Base-by-base conservation (phyloP, 92 coral and sea anemone genomes). In the Muricea muricata region DNA sequence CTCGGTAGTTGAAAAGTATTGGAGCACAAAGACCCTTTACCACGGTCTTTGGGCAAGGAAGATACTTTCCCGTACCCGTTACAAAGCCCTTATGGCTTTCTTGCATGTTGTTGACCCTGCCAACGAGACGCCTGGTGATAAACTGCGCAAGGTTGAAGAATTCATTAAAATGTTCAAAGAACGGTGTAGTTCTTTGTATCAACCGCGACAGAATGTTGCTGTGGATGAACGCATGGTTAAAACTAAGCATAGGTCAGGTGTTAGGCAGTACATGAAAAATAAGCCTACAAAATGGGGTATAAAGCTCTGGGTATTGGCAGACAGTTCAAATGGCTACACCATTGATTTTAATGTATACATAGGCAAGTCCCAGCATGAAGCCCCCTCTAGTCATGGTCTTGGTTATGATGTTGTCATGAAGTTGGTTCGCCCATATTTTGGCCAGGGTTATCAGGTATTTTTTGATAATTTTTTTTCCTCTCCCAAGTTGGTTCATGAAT, bases 11-110 rank as follows among this genome's bases (percentile, higher is more conserved):
- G 90, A 89, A 42, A 92, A 78, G 31, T 87, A 92, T 55, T 92
- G 92, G 92, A 87, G 91, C 84, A 84, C 75, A 24, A 87, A 92
- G 85, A 65, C 86, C 42, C 80, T 89, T 52, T 87, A 85, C 86
- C 91, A 92, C 58, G 91, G 96, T 15, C 77, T 92, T 48, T 89
- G 92, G 92, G 94, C 93, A 55, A 73, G 93, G 73, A 76, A 70
- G 15, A 91, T 86, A 23, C 46, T 91, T 81, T 25, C 84, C 11
- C 39, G 92, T 6, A 23, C 25, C 18, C 34, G 92, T 41, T 89
- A 66, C 31, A 78, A 50, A 20, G 91, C 92, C 30, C 83, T 92
- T 18, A 79, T 86, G 91, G 92, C 87, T 73, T 67, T 89, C 73
- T 26, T 91, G 32, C 91, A 91, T 31, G 82, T 88, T 21, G 94